A percentile compares a stretch with the other conserved stretches of the same genome.
Evolutionary conservation across 2,888 invertebrate species (phyloP).

Genomic region (Oxycera nigricornis): DNA sequence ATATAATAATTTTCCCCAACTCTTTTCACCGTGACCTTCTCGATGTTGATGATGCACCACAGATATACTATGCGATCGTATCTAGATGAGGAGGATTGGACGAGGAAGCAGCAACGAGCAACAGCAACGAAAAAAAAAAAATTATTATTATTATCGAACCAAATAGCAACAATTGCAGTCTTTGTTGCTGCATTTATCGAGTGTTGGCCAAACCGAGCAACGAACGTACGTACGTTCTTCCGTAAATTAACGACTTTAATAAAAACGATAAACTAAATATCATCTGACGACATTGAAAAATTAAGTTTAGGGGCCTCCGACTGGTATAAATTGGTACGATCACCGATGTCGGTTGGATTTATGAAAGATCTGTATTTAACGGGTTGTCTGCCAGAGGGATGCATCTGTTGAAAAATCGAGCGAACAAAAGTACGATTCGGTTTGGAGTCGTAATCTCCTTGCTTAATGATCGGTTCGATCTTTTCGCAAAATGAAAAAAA

Average conservation of each 20-base stretch:
- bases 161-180: neutral
- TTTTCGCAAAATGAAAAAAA: too few species aligned
- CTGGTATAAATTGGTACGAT: constrained; percentile 19
- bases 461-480: too few species aligned
- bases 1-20: neutral
- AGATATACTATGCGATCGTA: neutral
- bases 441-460: too few species aligned
- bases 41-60: neutral
- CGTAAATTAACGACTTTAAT: constrained; percentile 35
- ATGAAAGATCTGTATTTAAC: neutral
- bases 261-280: constrained; percentile 37
- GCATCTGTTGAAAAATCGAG: too few species aligned
- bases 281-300: constrained; percentile 37
- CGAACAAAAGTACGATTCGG: too few species aligned
- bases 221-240: neutral
- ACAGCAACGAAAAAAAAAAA: neutral
- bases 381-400: neutral
- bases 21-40: neutral
- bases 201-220: neutral
- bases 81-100: neutral
- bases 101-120: neutral
- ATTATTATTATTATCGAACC: neutral
- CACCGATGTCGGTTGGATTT: constrained; percentile 23
- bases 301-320: constrained; percentile 20
- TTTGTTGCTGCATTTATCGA: neutral